Evolutionary conservation across 2,888 invertebrate species (phyloP), one percentile per base, ranked within the genome.

Genomic region (Agonopterix subpropinquella): DNA sequence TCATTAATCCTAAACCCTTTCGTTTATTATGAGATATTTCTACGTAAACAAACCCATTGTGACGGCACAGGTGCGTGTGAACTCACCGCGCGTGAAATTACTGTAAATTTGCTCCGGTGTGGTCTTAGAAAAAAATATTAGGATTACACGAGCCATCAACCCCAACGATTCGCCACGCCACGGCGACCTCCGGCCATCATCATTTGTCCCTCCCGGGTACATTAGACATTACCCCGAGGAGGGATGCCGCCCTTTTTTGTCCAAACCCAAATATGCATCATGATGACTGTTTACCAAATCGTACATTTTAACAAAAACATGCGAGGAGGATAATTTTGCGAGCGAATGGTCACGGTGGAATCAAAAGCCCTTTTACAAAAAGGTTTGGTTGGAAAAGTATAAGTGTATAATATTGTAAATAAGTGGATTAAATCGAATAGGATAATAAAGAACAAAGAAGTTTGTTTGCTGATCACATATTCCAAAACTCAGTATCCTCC

Each of bases 71-170:
- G 74, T 83, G 84, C 84, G 86, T 85, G 82, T 80, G 82, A 84
- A 80, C 77, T 64, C 71, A 61, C 75, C 72, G 72, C 66, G 79
- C 87, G 83, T 88, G 88, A 88, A 88, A 87, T 88, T 76, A 76
- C 71, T 74, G 80, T 81, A 78, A 80, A 80, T 81, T 80, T 77
- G 74, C 77, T 74, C 70, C 85, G 83, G 88, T 88, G 88, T 88
- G 88, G 87, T 87, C 87, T 76, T 62, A 62, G 70, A 80, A 72
- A 82, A 28, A 81, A 77, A 63, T 73, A 71, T 75, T 69, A 76
- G 78, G 74, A 81, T 85, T 80, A 81, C 80, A 81, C 77, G 76
- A 80, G 68, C 73, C 75, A 80, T 82, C 83, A 79, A 84, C 86
- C 86, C 85, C 70, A 64, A 52, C 62, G 72, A 86, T 87, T 87